Evolutionary conservation across 2,113 vertebrate species (phyloP).

Genomic region (Copsychus sechellarum): DNA sequence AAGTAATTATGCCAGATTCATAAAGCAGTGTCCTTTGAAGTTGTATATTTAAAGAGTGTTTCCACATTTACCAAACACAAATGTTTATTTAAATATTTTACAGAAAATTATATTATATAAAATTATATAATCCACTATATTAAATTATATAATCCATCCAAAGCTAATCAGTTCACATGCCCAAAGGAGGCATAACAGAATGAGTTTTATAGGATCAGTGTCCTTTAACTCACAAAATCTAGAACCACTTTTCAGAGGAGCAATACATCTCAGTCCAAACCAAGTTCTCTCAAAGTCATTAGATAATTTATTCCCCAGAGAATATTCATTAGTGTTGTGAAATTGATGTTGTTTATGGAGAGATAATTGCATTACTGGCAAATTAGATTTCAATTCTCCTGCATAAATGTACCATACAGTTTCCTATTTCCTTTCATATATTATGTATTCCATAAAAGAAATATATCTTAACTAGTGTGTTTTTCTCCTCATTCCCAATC

Average conservation of each 20-base stretch:
- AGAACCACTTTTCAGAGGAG: background rate
- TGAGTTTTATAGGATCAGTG: background rate
- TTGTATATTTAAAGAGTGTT: background rate
- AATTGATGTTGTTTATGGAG: conserved; percentile 62
- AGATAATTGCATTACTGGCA: conserved; percentile 57
- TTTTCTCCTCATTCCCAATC: background rate
- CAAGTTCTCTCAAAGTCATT: conserved; percentile 6
- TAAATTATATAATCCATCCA: background rate
- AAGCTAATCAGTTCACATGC: background rate
- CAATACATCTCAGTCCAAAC: background rate
- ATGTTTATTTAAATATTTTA: background rate
- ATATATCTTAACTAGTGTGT: conserved; percentile 28
- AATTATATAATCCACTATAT: no score
- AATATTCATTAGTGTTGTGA: conserved; percentile 43
- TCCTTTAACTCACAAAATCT: background rate
- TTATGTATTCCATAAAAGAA: conserved; percentile 46
- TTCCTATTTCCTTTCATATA: conserved; percentile 62
- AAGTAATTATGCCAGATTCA: background rate
- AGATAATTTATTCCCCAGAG: conserved; percentile 27
- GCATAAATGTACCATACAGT: conserved; percentile 35
- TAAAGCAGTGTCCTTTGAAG: background rate
- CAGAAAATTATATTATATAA: background rate
- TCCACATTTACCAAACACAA: background rate
- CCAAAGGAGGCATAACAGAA: background rate
- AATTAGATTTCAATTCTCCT: conserved; percentile 58